phyloP scores from a whole-genome alignment of 1,140 invertebrate genomes.

The Mycetomoellerius zeteki region DNA sequence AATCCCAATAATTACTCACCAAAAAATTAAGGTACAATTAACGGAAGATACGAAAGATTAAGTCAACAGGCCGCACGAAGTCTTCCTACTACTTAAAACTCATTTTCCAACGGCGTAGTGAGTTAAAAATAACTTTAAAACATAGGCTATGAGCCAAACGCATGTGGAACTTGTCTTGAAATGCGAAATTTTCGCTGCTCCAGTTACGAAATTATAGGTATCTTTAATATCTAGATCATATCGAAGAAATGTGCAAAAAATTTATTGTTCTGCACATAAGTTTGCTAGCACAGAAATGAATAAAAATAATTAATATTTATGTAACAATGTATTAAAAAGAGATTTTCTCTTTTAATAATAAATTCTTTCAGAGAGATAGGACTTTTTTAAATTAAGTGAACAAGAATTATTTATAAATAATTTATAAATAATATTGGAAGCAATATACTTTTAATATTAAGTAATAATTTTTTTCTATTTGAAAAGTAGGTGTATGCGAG shows the following conservation, averaged over 20 bases:
- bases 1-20: slow-evolving; percentile 47
- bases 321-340: neutral
- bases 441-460: neutral
- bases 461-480: neutral
- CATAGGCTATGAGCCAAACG: slow-evolving; percentile 36
- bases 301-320: slow-evolving; percentile 15
- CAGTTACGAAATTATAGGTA: neutral
- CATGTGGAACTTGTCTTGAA: slow-evolving; percentile 39
- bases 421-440: neutral
- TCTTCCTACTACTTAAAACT: slow-evolving; percentile 58
- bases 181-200: slow-evolving; percentile 3
- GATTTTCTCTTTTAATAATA: neutral
- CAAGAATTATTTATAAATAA: neutral
- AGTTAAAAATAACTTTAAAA: slow-evolving; percentile 73
- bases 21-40: slow-evolving; percentile 19
- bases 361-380: neutral
- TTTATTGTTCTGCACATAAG: neutral
- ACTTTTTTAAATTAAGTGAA: neutral
- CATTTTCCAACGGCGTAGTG: slow-evolving; percentile 49
- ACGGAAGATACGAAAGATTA: neutral
- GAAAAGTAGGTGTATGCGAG: neutral
- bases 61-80: slow-evolving; percentile 32
- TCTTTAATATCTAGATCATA: slow-evolving; percentile 6
- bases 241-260: neutral
- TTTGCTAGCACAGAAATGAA: neutral